A percentile compares a stretch with the other conserved stretches of the same genome.
These are phyloP conservation scores for Nasonovia ribisnigri DNA, from an alignment of 2,888 invertebrate genomes.

Conservation along the genomic window DNA sequence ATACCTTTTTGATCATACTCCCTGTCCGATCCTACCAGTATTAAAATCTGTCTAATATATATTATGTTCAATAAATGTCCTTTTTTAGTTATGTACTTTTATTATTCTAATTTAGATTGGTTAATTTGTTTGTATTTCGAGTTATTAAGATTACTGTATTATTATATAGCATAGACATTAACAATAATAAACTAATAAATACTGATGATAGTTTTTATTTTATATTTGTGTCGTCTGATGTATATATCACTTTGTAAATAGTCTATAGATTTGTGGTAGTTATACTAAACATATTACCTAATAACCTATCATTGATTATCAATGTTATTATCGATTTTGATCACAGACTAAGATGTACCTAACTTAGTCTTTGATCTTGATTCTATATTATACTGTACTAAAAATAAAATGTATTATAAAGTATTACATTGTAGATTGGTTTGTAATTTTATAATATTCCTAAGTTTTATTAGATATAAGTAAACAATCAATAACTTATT, in stretches of 20 bases:
- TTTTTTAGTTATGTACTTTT: background rate
- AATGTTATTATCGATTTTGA: too few species aligned
- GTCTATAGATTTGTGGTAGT: background rate
- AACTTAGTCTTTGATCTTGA: background rate
- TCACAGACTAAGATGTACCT: too few species aligned
- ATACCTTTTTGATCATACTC: background rate
- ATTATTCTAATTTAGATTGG: background rate
- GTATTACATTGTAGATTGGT: background rate
- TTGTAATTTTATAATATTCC: constrained; percentile 3
- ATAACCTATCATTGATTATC: too few species aligned
- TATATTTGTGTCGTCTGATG: background rate
- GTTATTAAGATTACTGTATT: background rate
- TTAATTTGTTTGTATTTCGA: background rate
- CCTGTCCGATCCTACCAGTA: background rate
- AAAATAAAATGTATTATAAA: background rate
- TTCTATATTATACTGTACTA: background rate
- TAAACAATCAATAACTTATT: background rate
- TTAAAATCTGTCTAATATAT: background rate
- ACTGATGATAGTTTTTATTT: background rate
- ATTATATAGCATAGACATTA: background rate
- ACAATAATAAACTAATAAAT: background rate
- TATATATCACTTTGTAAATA: background rate
- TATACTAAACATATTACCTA: too few species aligned
- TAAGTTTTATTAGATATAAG: background rate
- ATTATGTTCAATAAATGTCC: background rate